Evolutionary conservation across 2,888 invertebrate genomes (phyloP), one percentile per base, ranked within the genome.

Genomic region (Bursaphelenchus okinawaensis): DNA sequence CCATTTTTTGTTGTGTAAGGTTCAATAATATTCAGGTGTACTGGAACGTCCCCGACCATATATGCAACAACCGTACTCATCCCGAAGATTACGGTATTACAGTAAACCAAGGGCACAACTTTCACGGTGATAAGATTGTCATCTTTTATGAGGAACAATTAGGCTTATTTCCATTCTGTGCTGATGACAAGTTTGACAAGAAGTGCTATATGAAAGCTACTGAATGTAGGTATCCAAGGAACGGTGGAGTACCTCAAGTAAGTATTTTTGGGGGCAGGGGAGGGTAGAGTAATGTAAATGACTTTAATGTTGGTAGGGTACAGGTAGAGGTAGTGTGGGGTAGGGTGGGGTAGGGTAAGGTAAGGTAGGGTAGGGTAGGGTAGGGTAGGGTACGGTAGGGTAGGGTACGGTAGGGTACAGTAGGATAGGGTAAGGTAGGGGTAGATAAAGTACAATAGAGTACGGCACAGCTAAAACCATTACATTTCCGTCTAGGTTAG

Each of bases 21-120:
- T n/a, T n/a, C n/a, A 16, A 63, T 50, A 29, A 40, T 61, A 7
- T 55, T 68, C 19, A 70, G 73, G 56, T 73, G 23, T 71, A 61
- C 57, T 71, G 71, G 71, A 73, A 74, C 23, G 64, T 69, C 23
- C 71, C 71, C 1, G 66, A 64, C 54, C 31, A 64, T 22, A 58
- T 31, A n/a, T 70, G 70, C 28, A 51, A 57, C 23, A 50, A 57
- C 23, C 56, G 57, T 23, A 67, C 52, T 51, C 62, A 71, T 52
- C 62, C 65, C 16, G 31, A 57, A n/a, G 29, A 58, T 28, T 73
- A 54, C 24, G 73, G 73, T 24, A 71, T 71, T 16, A 60, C 57
- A n/a, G 62, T 61, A 26, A 71, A 71, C 57, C 28, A 67, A 22
- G 55, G 61, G 16, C 65, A 74, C 52, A 19, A 55, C 19, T 69